Conservation (phyloP, 2,888 invertebrate genomes). For the Brachyopa scutellaris region DNA sequence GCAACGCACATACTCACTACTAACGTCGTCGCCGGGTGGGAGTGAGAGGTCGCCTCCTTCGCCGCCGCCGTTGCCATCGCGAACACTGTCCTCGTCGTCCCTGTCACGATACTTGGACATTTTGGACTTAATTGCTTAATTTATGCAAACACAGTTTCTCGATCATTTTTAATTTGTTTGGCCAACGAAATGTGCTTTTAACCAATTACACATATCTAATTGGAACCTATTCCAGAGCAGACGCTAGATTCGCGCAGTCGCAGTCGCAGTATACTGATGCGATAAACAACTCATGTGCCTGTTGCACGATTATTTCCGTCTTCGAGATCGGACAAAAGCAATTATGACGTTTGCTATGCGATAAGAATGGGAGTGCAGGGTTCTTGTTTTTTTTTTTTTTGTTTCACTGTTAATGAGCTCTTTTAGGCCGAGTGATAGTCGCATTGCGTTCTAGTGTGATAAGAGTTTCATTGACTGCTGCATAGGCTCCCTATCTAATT, state of each 20-base stretch:
- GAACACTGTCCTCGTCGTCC: background rate
- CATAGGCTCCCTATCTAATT: too few species aligned
- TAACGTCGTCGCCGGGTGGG: conserved; percentile 5
- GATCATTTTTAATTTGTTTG: conserved; percentile 70
- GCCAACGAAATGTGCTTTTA: conserved; percentile 46
- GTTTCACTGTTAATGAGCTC: conserved; percentile 11
- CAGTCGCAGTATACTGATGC: conserved; percentile 24
- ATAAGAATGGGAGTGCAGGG: conserved; percentile 16
- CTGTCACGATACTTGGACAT: conserved; percentile 37
- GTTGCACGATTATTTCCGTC: conserved; percentile 43
- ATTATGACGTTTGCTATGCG: conserved; percentile 44
- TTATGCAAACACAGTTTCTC: conserved; percentile 67
- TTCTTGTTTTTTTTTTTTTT: conserved; percentile 7
- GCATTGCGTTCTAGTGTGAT: background rate
- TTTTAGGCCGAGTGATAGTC: background rate
- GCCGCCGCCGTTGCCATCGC: background rate
- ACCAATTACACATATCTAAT: conserved; percentile 65
- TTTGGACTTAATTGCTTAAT: conserved; percentile 71
- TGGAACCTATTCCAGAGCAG: conserved; percentile 54
- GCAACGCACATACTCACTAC: conserved; percentile 69
- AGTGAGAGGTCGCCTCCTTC: background rate
- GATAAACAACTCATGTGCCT: conserved; percentile 33
- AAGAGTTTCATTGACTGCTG: conserved; percentile 10
- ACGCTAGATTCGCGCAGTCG: too few species aligned
- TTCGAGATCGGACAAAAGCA: conserved; percentile 34